phyloP scores from a whole-genome alignment of 2,797 vertebrate genomes.

The Merluccius polli region DNA sequence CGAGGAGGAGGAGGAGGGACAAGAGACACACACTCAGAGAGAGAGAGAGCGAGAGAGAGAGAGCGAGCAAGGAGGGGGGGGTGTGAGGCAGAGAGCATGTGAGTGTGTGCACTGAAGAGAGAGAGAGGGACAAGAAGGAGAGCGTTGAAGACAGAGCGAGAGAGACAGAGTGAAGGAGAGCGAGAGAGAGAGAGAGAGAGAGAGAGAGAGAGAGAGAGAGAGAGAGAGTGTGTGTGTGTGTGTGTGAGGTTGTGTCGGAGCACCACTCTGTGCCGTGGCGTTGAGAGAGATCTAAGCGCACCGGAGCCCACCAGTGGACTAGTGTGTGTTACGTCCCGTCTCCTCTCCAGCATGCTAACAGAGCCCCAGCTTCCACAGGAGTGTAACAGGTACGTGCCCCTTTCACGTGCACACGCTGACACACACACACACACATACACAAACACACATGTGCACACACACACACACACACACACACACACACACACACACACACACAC shows the following conservation, averaged over 20 bases:
- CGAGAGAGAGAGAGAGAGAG: constrained; percentile 31
- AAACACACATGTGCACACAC: constrained; percentile 25
- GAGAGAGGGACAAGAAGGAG: constrained; percentile 63
- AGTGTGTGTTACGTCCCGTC: constrained; percentile 24
- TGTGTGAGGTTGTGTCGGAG: neutral
- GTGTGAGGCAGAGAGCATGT: constrained; percentile 13
- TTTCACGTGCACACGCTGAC: constrained; percentile 26
- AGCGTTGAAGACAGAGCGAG: constrained; percentile 66
- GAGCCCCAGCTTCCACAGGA: constrained; percentile 98
- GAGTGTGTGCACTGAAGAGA: constrained; percentile 50
- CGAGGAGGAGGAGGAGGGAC: constrained; percentile 56
- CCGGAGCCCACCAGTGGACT: no score
- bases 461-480: constrained; percentile 20
- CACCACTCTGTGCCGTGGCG: no score
- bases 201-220: constrained; percentile 17
- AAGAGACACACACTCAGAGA: constrained; percentile 50
- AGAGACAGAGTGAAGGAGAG: constrained; percentile 90
- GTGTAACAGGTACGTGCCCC: constrained; percentile 93
- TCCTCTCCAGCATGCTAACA: constrained; percentile 96
- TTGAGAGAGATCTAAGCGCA: no score
- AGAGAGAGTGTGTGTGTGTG: constrained; percentile 4
- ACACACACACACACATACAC: constrained; percentile 28
- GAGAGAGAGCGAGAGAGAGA: constrained; percentile 55
- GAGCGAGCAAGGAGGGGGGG: constrained; percentile 44
- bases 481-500: no score